Conservation (phyloP, 2,797 vertebrate genomes). For the Cyclura pinguis region DNA sequence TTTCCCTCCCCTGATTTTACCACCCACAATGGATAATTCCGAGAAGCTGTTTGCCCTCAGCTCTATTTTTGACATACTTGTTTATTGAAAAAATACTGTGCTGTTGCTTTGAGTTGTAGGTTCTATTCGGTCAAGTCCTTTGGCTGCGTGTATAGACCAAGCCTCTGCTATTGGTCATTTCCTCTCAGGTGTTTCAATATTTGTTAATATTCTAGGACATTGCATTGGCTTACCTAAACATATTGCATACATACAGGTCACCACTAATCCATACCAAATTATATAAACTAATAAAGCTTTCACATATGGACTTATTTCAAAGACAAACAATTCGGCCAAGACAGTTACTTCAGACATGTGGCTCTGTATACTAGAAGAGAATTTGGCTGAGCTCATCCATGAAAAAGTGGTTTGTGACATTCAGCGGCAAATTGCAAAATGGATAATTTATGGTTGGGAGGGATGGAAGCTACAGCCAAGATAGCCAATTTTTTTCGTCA, state of each 20-base stretch:
- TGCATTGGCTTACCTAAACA: background rate
- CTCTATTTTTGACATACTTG: background rate
- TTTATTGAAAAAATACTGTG: background rate
- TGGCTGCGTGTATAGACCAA: background rate
- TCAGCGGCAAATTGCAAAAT: background rate
- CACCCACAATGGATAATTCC: background rate
- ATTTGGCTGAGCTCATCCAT: background rate
- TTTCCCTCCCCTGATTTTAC: background rate
- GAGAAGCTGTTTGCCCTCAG: background rate
- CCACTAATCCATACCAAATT: background rate
- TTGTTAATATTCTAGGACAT: background rate
- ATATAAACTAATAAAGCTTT: background rate
- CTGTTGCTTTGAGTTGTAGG: background rate
- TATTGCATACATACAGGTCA: background rate
- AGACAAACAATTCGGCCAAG: background rate
- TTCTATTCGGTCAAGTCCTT: background rate
- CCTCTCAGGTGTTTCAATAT: background rate
- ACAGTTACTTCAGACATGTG: background rate
- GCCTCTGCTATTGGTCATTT: background rate
- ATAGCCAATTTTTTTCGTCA: background rate
- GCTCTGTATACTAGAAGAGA: background rate
- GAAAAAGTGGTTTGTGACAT: background rate
- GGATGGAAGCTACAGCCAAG: background rate
- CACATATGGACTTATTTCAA: background rate
- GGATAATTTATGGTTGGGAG: constrained; percentile 12